Percentiles rank a stretch among this genome's conserved stretches.
Evolutionary conservation across 2,797 vertebrate species (phyloP).

Genomic region (Xiphorhynchus erythropygius): DNA sequence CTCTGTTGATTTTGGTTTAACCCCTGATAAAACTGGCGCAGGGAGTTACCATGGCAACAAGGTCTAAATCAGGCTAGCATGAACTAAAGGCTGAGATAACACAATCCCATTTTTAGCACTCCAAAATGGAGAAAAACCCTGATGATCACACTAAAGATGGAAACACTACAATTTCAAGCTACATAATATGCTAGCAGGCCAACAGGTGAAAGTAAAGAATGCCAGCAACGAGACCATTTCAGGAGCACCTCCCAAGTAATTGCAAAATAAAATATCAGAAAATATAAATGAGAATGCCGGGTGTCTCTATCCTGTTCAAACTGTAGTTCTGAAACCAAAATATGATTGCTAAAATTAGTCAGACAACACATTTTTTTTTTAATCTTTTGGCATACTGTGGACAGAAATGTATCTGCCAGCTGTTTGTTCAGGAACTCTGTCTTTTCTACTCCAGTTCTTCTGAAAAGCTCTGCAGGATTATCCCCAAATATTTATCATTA

Average conservation of each 20-base stretch:
- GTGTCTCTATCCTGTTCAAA: neutral
- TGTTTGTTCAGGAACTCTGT: neutral
- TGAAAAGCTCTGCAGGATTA: neutral
- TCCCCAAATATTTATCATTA: neutral
- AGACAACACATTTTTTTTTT: neutral
- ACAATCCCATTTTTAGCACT: slow-evolving; percentile 50
- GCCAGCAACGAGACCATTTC: neutral
- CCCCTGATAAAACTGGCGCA: slow-evolving; percentile 21
- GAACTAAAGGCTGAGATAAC: slow-evolving; percentile 55
- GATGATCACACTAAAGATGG: neutral
- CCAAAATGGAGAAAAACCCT: slow-evolving; percentile 9
- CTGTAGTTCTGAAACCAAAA: neutral
- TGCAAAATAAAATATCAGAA: neutral
- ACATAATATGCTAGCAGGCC: neutral
- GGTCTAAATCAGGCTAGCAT: slow-evolving; percentile 45
- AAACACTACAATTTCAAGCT: slow-evolving; percentile 2
- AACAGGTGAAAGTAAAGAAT: neutral
- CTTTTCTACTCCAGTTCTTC: neutral
- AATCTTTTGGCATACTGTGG: neutral
- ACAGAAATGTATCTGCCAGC: neutral
- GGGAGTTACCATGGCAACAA: slow-evolving; percentile 66
- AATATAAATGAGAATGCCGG: neutral
- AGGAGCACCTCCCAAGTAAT: neutral
- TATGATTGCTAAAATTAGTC: neutral
- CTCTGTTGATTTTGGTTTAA: slow-evolving; percentile 45